phyloP scores from a whole-genome alignment of 2,797 vertebrate genomes.

The Ctenosaura bakeri region DNA sequence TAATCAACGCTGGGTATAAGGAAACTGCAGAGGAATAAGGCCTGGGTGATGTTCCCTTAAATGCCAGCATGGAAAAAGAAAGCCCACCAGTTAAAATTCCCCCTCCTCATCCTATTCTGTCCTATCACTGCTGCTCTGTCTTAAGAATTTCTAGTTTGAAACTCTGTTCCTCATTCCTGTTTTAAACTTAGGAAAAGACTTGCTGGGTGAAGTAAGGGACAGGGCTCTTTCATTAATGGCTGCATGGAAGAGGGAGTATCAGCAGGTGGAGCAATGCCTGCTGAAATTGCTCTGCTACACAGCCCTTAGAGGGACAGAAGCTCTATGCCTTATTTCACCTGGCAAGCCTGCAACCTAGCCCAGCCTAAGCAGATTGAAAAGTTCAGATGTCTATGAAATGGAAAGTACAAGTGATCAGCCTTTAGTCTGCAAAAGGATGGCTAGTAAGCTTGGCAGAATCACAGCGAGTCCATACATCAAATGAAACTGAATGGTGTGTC shows the following conservation, averaged over 20 bases:
- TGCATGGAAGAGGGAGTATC: not conserved
- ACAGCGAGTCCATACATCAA: slow-evolving; percentile 34
- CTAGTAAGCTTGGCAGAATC: slow-evolving; percentile 23
- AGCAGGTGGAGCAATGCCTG: too few relatives aligned
- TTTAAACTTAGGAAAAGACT: too few relatives aligned
- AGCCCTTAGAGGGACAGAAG: too few relatives aligned
- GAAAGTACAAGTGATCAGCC: slow-evolving; percentile 17
- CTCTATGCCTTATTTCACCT: too few relatives aligned
- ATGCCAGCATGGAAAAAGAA: not conserved
- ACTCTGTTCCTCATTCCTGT: not conserved
- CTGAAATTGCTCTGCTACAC: too few relatives aligned
- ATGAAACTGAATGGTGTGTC: too few relatives aligned
- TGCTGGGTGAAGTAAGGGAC: too few relatives aligned
- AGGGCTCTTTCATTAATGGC: not conserved
- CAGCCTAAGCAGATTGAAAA: not conserved
- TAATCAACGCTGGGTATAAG: not conserved
- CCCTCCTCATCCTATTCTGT: not conserved
- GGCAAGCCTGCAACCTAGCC: not conserved
- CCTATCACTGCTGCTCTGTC: not conserved
- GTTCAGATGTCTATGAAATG: not conserved
- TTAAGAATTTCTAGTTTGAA: not conserved
- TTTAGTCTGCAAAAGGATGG: slow-evolving; percentile 4
- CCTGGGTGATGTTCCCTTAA: not conserved
- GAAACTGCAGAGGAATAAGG: not conserved
- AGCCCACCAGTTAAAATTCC: not conserved